These are phyloP conservation scores for Athene noctua DNA, from an alignment of 2,113 vertebrate species.

Conservation along the genomic window DNA sequence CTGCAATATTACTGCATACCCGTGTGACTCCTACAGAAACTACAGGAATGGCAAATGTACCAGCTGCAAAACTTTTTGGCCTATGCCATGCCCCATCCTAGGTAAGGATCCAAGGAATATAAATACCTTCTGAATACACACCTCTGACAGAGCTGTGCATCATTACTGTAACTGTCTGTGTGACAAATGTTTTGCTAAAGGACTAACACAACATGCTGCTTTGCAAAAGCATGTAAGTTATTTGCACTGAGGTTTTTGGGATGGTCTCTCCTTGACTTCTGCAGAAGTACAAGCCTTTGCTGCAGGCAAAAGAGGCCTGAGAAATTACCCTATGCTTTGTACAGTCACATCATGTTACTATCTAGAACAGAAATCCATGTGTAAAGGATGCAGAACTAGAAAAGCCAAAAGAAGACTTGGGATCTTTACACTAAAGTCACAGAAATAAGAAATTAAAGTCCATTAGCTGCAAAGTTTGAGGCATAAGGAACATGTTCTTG, in stretches of 20 bases:
- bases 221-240: neutral
- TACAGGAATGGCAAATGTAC: constrained; percentile 84
- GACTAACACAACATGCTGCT: rapidly evolving
- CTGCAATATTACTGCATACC: constrained; percentile 82
- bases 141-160: neutral
- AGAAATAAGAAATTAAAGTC: neutral
- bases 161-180: rapidly evolving
- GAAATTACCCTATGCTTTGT: neutral
- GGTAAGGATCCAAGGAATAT: constrained; percentile 70
- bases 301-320: neutral
- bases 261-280: neutral
- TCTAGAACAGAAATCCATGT: neutral
- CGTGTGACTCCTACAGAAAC: constrained; percentile 83
- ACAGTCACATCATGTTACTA: rapidly evolving
- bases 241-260: neutral
- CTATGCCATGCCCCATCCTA: constrained; percentile 82
- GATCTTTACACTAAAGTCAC: neutral
- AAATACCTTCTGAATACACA: rapidly evolving
- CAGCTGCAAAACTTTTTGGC: constrained; percentile 75
- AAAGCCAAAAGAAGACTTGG: neutral
- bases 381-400: neutral
- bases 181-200: neutral
- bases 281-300: neutral
- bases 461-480: neutral
- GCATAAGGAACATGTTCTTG: neutral